Evolutionary conservation across 2,888 invertebrate genomes (phyloP).

Genomic region (Orthosia incerta): DNA sequence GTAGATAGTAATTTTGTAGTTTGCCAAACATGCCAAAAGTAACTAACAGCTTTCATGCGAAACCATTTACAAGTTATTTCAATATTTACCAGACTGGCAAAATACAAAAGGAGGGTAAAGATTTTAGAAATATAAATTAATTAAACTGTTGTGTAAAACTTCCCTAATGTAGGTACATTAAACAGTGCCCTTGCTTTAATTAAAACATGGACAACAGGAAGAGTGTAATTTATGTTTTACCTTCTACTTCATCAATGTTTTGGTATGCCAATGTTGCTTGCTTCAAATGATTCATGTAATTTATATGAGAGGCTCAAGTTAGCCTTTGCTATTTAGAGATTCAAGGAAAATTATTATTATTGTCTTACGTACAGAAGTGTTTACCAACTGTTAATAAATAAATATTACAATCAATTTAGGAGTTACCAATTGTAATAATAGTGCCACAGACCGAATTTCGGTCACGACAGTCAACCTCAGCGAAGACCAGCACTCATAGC

Average conservation of each 20-base stretch:
- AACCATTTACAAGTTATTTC: too few species aligned
- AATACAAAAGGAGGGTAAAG: too few species aligned
- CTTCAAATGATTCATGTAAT: background rate
- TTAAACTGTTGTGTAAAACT: background rate
- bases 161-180: background rate
- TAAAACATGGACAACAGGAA: conserved; percentile 37
- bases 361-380: background rate
- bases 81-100: too few species aligned
- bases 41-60: too few species aligned
- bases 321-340: conserved; percentile 4
- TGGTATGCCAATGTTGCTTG: conserved; percentile 19
- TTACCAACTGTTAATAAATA: background rate
- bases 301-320: background rate
- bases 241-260: conserved; percentile 20
- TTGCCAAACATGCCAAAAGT: too few species aligned
- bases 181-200: conserved; percentile 32
- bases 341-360: conserved; percentile 10
- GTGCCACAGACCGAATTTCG: too few species aligned
- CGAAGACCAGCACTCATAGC: too few species aligned
- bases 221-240: conserved; percentile 33
- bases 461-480: too few species aligned
- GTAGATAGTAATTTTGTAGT: too few species aligned
- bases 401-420: background rate
- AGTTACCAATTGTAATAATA: background rate
- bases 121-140: too few species aligned